Percentiles rank a stretch among this genome's conserved stretches.
Evolutionary conservation across 2,888 invertebrate genomes (phyloP).

Genomic region (Drosophila paranaensis): DNA sequence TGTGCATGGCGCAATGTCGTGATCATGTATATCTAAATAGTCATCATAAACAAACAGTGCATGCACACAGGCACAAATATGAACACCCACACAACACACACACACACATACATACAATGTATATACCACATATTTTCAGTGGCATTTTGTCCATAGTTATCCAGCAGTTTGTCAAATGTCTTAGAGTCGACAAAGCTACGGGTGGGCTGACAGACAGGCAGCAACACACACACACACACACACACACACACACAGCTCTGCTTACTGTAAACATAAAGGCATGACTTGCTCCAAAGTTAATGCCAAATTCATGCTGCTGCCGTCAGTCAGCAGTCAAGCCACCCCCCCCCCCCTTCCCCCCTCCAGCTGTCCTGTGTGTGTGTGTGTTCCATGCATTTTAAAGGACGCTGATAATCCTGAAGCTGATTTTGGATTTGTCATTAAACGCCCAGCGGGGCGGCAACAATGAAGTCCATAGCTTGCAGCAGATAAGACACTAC

Average conservation of each 20-base stretch:
- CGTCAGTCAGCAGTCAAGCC: not conserved
- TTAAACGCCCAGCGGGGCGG: slow-evolving; percentile 32
- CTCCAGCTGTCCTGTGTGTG: not conserved
- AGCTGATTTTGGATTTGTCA: slow-evolving; percentile 48
- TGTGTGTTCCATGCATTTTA: slow-evolving; percentile 50
- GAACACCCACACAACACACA: slow-evolving; percentile 9
- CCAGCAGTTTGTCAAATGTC: slow-evolving; percentile 65
- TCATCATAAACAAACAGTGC: slow-evolving; percentile 25
- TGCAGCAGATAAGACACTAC: slow-evolving; percentile 32
- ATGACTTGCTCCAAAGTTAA: slow-evolving; percentile 64
- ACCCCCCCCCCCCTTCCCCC: not conserved
- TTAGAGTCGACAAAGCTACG: slow-evolving; percentile 35
- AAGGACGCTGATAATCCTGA: slow-evolving; percentile 61
- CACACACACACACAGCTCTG: slow-evolving; percentile 4
- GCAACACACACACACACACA: slow-evolving; percentile 14
- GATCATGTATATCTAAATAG: slow-evolving; percentile 31
- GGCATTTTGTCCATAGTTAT: slow-evolving; percentile 39
- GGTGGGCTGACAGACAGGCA: slow-evolving; percentile 29
- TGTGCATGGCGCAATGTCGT: slow-evolving; percentile 20
- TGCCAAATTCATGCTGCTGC: slow-evolving; percentile 62
- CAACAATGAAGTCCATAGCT: slow-evolving; percentile 34
- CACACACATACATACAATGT: slow-evolving; percentile 4
- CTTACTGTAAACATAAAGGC: slow-evolving; percentile 52
- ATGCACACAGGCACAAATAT: not conserved
- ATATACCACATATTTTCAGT: slow-evolving; percentile 14